phyloP scores from a whole-genome alignment of 35 echinoderm and acorn worm species.

The Stichopus chloronotus region DNA sequence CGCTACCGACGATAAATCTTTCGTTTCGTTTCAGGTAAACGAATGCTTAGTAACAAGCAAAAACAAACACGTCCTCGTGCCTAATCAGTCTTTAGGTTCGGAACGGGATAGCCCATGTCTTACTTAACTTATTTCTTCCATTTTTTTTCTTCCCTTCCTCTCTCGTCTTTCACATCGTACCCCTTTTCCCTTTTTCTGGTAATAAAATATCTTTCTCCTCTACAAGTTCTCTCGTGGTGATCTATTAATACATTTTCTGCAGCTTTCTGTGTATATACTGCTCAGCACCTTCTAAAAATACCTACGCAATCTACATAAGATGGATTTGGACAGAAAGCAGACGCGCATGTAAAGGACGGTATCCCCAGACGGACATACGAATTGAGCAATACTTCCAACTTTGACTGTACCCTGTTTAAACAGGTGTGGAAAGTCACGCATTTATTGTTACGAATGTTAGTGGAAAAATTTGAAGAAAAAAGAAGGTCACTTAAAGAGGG shows the following conservation, averaged over 20 bases:
- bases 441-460: no score
- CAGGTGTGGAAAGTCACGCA: no score
- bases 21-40: not conserved
- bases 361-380: not conserved
- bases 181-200: not conserved
- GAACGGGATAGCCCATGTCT: not conserved
- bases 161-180: not conserved
- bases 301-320: not conserved
- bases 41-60: conserved; percentile 19
- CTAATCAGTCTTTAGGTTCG: not conserved
- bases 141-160: not conserved
- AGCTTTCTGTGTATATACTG: no score
- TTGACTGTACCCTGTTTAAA: no score
- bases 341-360: not conserved
- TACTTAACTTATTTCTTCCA: not conserved
- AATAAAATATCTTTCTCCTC: not conserved
- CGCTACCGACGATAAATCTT: not conserved
- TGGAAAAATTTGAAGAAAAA: no score
- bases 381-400: not conserved
- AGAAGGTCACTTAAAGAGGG: no score
- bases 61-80: conserved; percentile 10
- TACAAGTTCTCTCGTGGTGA: not conserved
- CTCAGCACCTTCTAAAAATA: not conserved
- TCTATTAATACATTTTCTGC: not conserved
- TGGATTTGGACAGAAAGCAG: not conserved